phyloP scores from a whole-genome alignment of 2,888 invertebrate species.

The Cyclophora albipunctata region DNA sequence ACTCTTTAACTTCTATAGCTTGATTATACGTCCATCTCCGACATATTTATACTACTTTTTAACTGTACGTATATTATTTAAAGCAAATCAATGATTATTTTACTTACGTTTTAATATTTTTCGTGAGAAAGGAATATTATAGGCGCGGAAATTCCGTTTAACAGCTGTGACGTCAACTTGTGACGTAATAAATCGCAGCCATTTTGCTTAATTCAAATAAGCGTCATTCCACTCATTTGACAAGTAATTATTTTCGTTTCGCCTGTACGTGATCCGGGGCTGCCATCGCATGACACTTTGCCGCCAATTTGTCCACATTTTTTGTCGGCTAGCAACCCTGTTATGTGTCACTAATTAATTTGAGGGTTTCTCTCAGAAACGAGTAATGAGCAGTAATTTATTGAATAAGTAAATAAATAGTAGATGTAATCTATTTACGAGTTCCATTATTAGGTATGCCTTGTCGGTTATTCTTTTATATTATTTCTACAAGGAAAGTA shows the following conservation, averaged over 20 bases:
- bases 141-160: not conserved
- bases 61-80: too few relatives aligned
- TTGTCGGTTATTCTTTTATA: too few relatives aligned
- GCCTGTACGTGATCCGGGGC: constrained; percentile 27
- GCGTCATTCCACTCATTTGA: constrained; percentile 62
- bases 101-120: too few relatives aligned
- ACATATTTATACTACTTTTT: too few relatives aligned
- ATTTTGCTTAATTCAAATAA: constrained; percentile 40
- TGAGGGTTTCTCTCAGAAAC: constrained; percentile 25
- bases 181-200: constrained; percentile 29
- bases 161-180: constrained; percentile 21
- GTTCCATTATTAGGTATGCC: not conserved
- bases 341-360: constrained; percentile 46
- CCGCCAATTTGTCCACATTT: constrained; percentile 25
- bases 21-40: too few relatives aligned
- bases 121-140: too few relatives aligned
- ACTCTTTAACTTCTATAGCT: too few relatives aligned
- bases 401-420: constrained; percentile 2
- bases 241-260: constrained; percentile 61
- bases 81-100: too few relatives aligned
- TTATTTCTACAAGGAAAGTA: too few relatives aligned
- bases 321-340: constrained; percentile 41
- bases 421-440: not conserved
- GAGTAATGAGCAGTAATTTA: constrained; percentile 17
- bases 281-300: constrained; percentile 36